Evolutionary conservation across 2,797 vertebrate genomes (phyloP), one percentile per base, ranked within the genome.

Genomic region (Australoheros facetus): DNA sequence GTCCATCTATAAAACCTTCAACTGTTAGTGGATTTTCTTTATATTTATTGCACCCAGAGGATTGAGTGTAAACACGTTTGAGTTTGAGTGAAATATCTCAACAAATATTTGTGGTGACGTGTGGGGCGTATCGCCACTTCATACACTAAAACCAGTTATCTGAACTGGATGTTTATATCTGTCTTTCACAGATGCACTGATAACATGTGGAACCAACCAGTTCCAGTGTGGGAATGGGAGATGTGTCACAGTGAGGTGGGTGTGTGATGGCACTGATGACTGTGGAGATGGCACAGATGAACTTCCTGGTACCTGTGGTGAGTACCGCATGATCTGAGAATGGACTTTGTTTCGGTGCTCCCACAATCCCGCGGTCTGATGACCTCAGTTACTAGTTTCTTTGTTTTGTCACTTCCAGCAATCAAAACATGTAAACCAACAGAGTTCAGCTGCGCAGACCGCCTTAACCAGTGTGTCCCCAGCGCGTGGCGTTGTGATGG

Each of bases 221-320:
- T 97, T 97, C 88, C 93, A 91, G 84, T 98, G 97, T 54, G 92
- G 77, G 2, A 96, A 96, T 0, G 96, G 96, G 23, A 94, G 82
- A 12, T 97, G 97, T 74, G 94, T 98, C 79, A 89, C 95, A 2
- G 19, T 34, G 57, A 88, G 93, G 51, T 98, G 97, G 97, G 87
- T 95, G 17, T 98, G 97, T 17, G 97, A 98, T 0, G 95, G 95
- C 28, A 80, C 75, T 0, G 83, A 97, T 0, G 97, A 98, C 89
- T 98, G 97, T 28, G 83, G 80, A 0, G 97, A 98, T 0, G 95
- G 94, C 73, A 96, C 96, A 0, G 97, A 98, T 13, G 97, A 98
- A 80, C 94, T 95, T 16, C 82, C 80, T 0, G 94, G 90, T 11
- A 94, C 92, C 5, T 98, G 97, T 92, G 73, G 97, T 98, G 89